Evolutionary conservation across 2,888 invertebrate genomes (phyloP).

Genomic region (Syritta pipiens): DNA sequence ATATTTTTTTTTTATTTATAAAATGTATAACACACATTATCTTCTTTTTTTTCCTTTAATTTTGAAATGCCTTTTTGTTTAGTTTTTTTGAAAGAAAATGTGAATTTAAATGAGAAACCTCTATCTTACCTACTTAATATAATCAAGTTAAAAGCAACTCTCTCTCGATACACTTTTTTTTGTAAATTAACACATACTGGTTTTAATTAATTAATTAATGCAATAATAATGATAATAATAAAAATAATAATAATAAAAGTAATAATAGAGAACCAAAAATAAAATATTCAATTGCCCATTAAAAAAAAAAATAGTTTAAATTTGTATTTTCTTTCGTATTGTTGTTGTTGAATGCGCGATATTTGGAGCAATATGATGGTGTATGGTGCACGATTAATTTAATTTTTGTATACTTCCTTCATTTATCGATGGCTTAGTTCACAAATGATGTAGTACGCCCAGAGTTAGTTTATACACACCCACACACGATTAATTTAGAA

Average conservation of each 20-base stretch:
- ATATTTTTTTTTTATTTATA: slow-evolving; percentile 32
- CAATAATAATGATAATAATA: no score
- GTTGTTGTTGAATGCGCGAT: neutral
- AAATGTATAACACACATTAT: slow-evolving; percentile 24
- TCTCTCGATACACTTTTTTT: no score
- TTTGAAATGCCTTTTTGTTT: slow-evolving; percentile 16
- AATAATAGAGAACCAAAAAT: slow-evolving; percentile 19
- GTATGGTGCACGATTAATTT: neutral
- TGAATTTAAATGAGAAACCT: slow-evolving; percentile 54
- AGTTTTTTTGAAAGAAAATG: slow-evolving; percentile 54
- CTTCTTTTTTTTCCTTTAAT: slow-evolving; percentile 13
- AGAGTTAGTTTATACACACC: no score
- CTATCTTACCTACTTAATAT: no score
- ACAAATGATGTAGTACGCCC: no score
- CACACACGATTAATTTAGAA: no score
- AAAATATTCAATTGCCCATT: slow-evolving; percentile 31
- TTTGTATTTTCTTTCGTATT: slow-evolving; percentile 49
- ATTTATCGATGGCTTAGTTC: no score
- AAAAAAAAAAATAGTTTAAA: slow-evolving; percentile 55
- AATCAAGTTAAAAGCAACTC: slow-evolving; percentile 25
- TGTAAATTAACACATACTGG: slow-evolving; percentile 27
- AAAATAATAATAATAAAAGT: slow-evolving; percentile 1
- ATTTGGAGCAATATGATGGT: neutral
- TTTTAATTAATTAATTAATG: no score
- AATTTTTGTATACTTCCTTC: neutral